Percentiles rank a stretch among this genome's conserved stretches.
phyloP scores from a whole-genome alignment of 2,888 invertebrate genomes.

The Dynastes tityus region DNA sequence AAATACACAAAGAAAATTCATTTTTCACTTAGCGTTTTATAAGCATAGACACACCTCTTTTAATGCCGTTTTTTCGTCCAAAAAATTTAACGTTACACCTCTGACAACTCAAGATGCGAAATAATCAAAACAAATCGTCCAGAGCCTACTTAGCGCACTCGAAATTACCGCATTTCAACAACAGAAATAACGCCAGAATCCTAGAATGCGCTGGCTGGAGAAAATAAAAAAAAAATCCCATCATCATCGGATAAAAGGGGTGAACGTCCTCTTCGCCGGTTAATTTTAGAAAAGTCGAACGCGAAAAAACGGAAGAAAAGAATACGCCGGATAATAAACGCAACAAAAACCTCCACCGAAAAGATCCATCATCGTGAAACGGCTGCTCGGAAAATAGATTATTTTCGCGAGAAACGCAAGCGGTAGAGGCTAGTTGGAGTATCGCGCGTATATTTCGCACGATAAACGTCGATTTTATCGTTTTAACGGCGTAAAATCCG shows the following conservation, averaged over 20 bases:
- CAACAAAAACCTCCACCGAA: constrained; percentile 14
- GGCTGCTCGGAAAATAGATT: not conserved
- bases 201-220: not conserved
- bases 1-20: no score
- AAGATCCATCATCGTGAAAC: not conserved
- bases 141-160: not conserved
- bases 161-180: constrained; percentile 21
- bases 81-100: no score
- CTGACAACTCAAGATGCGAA: no score
- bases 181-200: constrained; percentile 19
- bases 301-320: not conserved
- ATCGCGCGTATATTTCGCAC: not conserved
- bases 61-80: no score
- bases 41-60: no score
- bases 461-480: not conserved
- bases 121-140: not conserved
- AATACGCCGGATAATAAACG: constrained; percentile 9
- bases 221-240: constrained; percentile 12
- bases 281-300: constrained; percentile 47
- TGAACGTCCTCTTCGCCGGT: constrained; percentile 45
- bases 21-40: not conserved
- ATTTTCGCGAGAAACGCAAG: not conserved
- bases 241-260: constrained; percentile 15
- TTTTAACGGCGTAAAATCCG: not conserved
- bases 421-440: not conserved